Evolutionary conservation across 2,113 vertebrate species (phyloP).

Genomic region (Paraplagusia blochii): DNA sequence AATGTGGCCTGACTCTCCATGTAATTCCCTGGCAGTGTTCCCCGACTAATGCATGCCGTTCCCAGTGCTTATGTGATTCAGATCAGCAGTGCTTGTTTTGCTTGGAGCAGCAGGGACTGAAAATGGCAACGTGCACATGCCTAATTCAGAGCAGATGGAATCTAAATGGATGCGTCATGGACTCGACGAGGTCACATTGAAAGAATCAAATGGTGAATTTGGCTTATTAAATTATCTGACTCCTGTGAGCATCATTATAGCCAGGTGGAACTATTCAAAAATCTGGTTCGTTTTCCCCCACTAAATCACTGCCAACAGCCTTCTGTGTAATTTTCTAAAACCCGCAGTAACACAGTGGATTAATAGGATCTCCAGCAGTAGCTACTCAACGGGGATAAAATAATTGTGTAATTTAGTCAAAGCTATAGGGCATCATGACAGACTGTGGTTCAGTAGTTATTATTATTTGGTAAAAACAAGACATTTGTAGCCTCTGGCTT

Average conservation of each 20-base stretch:
- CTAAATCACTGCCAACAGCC: conserved; percentile 14
- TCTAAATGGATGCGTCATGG: conserved; percentile 62
- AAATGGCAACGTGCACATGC: conserved; percentile 55
- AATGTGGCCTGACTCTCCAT: conserved; percentile 35
- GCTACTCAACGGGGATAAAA: no score
- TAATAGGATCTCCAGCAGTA: no score
- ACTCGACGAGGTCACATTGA: conserved; percentile 66
- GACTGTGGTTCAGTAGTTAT: no score
- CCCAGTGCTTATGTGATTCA: conserved; percentile 49
- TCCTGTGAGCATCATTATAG: conserved; percentile 45
- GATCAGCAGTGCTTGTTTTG: conserved; percentile 59
- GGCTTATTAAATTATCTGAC: conserved; percentile 61
- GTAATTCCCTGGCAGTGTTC: conserved; percentile 51
- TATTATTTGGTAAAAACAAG: no score
- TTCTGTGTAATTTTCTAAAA: neutral
- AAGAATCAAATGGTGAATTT: conserved; percentile 60
- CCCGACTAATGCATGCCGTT: conserved; percentile 36
- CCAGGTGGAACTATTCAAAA: conserved; percentile 48
- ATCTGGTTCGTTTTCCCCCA: conserved; percentile 39
- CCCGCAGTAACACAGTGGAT: conserved; percentile 7
- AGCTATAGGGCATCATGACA: no score
- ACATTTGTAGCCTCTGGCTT: no score
- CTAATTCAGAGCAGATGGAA: conserved; percentile 70
- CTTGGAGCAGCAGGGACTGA: conserved; percentile 49
- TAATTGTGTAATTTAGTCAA: no score